phyloP scores from a whole-genome alignment of 2,113 vertebrate genomes.

The Erythrocercus mccallii region DNA sequence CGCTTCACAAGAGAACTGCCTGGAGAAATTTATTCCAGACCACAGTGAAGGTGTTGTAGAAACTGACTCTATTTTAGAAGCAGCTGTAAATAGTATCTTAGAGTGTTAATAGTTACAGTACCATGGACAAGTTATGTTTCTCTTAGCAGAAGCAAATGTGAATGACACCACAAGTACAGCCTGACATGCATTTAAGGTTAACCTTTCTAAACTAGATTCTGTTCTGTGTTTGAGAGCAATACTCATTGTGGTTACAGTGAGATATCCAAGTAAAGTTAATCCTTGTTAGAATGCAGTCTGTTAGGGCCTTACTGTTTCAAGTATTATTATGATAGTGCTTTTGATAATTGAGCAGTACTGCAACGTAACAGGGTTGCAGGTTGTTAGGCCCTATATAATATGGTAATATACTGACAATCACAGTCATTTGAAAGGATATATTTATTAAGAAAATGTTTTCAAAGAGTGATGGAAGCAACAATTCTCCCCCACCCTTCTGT shows the following conservation, averaged over 20 bases:
- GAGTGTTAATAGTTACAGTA: slow-evolving; percentile 88
- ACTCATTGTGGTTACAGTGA: slow-evolving; percentile 75
- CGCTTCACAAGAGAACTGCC: slow-evolving; percentile 77
- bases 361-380: slow-evolving; percentile 54
- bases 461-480: slow-evolving; percentile 66
- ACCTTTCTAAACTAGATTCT: slow-evolving; percentile 70
- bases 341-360: slow-evolving; percentile 55
- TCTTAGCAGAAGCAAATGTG: slow-evolving; percentile 74
- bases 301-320: slow-evolving; percentile 71
- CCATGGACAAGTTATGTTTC: slow-evolving; percentile 67
- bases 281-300: slow-evolving; percentile 75
- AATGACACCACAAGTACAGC: slow-evolving; percentile 74
- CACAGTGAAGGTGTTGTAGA: slow-evolving; percentile 82
- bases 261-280: slow-evolving; percentile 61
- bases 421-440: slow-evolving; percentile 72
- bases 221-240: slow-evolving; percentile 80
- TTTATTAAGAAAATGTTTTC: slow-evolving; percentile 71
- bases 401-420: slow-evolving; percentile 80
- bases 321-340: slow-evolving; percentile 63
- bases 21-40: slow-evolving; percentile 81
- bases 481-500: slow-evolving; percentile 42
- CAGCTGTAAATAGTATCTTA: slow-evolving; percentile 99
- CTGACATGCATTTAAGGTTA: slow-evolving; percentile 73
- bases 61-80: slow-evolving; percentile 96
- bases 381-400: slow-evolving; percentile 66